phyloP scores from a whole-genome alignment of 2,888 invertebrate species.

The Hecatera dysodea region DNA sequence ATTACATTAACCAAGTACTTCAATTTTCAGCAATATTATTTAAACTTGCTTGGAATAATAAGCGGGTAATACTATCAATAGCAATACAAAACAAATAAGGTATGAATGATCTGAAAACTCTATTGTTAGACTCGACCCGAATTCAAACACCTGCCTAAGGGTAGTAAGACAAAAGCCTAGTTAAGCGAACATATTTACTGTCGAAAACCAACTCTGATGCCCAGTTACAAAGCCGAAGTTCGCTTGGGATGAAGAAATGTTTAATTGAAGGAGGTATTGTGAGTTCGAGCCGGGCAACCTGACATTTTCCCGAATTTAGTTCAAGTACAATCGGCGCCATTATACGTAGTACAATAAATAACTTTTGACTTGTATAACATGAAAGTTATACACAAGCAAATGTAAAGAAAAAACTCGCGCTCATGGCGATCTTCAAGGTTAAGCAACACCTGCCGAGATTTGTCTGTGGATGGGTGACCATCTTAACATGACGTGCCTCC shows the following conservation, averaged over 20 bases:
- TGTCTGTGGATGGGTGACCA: too few species aligned
- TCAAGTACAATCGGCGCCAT: constrained; percentile 1
- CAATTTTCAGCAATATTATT: constrained; percentile 26
- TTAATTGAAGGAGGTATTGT: constrained; percentile 50
- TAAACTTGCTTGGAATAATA: constrained; percentile 32
- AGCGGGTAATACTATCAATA: constrained; percentile 6
- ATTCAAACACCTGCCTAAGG: constrained; percentile 43
- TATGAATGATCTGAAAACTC: constrained; percentile 38
- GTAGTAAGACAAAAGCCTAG: constrained; percentile 44
- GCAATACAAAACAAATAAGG: constrained; percentile 22
- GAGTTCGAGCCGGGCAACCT: constrained; percentile 29
- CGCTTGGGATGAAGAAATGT: neutral
- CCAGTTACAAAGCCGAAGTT: neutral
- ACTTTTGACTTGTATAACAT: constrained; percentile 2
- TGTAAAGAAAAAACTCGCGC: neutral
- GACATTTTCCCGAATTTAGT: constrained; percentile 27
- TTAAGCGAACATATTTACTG: neutral
- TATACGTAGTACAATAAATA: neutral
- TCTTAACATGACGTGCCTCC: too few species aligned
- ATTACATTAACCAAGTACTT: constrained; percentile 3
- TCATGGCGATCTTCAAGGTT: neutral
- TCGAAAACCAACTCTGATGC: neutral
- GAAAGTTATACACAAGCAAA: neutral
- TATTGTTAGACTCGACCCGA: constrained; percentile 24
- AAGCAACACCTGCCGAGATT: too few species aligned